Conservation (phyloP, 2,888 invertebrate genomes). For the Oscheius myriophilus region DNA sequence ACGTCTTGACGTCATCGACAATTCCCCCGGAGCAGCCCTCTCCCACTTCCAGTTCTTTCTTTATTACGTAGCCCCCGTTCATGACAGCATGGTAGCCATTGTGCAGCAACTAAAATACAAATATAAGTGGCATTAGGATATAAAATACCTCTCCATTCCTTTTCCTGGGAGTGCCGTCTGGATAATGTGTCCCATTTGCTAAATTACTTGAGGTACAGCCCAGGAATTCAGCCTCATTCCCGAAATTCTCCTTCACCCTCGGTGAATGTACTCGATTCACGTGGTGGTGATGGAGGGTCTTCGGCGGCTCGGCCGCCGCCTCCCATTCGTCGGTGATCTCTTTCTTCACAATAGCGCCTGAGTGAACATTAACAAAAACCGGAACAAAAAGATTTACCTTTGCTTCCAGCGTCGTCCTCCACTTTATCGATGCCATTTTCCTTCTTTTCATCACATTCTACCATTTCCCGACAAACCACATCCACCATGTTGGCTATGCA, state of each 20-base stretch:
- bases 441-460: neutral
- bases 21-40: neutral
- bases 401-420: neutral
- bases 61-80: neutral
- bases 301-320: constrained; percentile 14
- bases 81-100: neutral
- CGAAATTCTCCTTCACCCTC: no score
- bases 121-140: neutral
- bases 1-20: neutral
- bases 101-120: neutral
- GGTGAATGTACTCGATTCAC: no score
- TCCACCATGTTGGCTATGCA: constrained; percentile 10
- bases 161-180: neutral
- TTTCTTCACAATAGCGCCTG: neutral
- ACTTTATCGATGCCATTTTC: neutral
- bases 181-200: no score
- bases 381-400: neutral
- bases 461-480: constrained; percentile 13
- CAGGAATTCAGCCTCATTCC: no score
- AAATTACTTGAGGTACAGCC: no score
- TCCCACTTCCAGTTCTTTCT: neutral
- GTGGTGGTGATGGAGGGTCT: neutral
- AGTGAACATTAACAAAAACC: no score
- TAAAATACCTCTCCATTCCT: neutral
- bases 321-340: neutral